Percentiles rank a stretch among this genome's conserved stretches.
phyloP scores from a whole-genome alignment of 2,797 vertebrate genomes.

The Gymnothorax javanicus region DNA sequence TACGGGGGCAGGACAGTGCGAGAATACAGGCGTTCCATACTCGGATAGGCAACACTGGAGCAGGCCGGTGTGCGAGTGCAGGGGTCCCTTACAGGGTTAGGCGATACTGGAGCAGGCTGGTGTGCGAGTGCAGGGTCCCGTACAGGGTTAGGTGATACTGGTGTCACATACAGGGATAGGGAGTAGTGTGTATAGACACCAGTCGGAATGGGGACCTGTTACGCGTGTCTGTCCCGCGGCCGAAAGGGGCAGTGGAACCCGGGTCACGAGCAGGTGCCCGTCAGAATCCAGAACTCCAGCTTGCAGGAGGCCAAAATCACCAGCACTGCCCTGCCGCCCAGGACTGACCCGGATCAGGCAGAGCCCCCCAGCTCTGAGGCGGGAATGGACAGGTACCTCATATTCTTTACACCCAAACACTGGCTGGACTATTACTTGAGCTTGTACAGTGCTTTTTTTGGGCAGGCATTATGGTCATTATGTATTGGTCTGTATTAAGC shows the following conservation, averaged over 20 bases:
- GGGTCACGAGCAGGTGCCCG: slow-evolving; percentile 51
- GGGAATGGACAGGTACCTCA: slow-evolving; percentile 12
- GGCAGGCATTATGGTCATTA: neutral
- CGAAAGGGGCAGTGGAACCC: slow-evolving; percentile 8
- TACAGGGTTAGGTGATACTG: too few relatives aligned
- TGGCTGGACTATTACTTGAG: neutral
- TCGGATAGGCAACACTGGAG: neutral
- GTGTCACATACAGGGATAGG: too few relatives aligned
- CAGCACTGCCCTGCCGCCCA: neutral
- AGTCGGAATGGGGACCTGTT: slow-evolving; percentile 62
- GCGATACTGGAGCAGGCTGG: too few relatives aligned
- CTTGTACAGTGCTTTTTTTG: neutral
- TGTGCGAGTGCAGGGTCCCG: too few relatives aligned
- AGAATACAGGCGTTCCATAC: neutral
- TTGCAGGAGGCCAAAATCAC: slow-evolving; percentile 37
- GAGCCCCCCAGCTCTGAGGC: neutral
- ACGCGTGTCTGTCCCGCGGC: slow-evolving; percentile 44
- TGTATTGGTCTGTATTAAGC: slow-evolving; percentile 1
- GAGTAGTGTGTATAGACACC: too few relatives aligned
- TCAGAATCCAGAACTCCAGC: slow-evolving; percentile 50
- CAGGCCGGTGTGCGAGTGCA: too few relatives aligned
- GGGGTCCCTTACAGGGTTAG: too few relatives aligned
- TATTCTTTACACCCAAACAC: neutral
- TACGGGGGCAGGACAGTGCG: neutral
- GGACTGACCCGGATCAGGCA: neutral